phyloP scores from a whole-genome alignment of 2,888 invertebrate genomes.

The Glyphotaelius pellucidus region DNA sequence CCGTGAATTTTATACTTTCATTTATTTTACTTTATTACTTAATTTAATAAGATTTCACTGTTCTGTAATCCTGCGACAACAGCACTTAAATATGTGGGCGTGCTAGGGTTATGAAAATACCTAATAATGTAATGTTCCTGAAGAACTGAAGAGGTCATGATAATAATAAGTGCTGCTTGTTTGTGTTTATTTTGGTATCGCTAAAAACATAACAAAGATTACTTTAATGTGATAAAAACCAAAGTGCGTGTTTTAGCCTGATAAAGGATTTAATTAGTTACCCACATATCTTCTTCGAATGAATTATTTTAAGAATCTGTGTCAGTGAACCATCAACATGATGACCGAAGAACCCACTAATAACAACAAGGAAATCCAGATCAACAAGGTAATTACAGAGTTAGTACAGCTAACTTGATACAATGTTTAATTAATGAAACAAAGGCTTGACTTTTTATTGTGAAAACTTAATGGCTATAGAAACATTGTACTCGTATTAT shows the following conservation, averaged over 20 bases:
- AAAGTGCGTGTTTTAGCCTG: neutral
- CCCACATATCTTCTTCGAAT: neutral
- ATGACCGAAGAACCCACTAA: constrained; percentile 59
- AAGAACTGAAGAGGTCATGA: neutral
- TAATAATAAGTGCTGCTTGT: neutral
- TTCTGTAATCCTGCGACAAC: neutral
- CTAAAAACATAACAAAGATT: neutral
- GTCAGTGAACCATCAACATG: constrained; percentile 22
- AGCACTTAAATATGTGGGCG: neutral
- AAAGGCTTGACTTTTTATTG: too few species aligned
- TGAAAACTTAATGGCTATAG: too few species aligned
- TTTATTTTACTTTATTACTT: neutral
- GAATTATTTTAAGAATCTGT: neutral
- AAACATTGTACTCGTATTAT: too few species aligned
- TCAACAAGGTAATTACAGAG: constrained; percentile 54
- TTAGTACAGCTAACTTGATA: neutral
- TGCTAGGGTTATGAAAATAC: neutral
- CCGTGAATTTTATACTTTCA: neutral
- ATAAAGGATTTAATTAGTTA: neutral
- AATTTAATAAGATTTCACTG: neutral
- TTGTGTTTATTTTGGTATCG: neutral
- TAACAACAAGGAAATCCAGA: constrained; percentile 57
- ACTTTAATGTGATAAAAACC: neutral
- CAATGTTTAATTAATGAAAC: too few species aligned
- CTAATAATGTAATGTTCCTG: neutral